A percentile compares a stretch with the other conserved stretches of the same genome.
Conservation (phyloP, 2,888 invertebrate species). For the Epinotia bilunana region DNA sequence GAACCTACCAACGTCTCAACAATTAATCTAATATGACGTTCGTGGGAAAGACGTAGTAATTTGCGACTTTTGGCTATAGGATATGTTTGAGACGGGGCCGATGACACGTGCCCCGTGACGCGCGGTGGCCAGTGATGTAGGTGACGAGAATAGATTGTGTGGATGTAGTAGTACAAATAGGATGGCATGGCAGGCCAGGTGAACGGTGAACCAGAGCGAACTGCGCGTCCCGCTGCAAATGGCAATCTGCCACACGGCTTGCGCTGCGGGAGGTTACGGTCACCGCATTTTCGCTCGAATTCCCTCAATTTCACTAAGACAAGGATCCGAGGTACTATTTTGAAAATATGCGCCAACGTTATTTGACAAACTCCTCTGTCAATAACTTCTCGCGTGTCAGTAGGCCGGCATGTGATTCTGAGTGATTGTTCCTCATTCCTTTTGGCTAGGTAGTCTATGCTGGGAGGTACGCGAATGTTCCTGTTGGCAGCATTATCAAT, state of each 20-base stretch:
- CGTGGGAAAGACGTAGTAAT: slow-evolving; percentile 33
- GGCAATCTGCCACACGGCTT: slow-evolving; percentile 56
- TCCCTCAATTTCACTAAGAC: neutral
- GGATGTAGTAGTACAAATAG: slow-evolving; percentile 52
- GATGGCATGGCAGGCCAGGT: slow-evolving; percentile 64
- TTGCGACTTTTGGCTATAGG: slow-evolving; percentile 53
- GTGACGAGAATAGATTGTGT: slow-evolving; percentile 65
- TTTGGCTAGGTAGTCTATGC: neutral
- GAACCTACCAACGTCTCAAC: slow-evolving; percentile 17
- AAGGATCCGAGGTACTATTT: neutral
- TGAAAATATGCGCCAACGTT: slow-evolving; percentile 10
- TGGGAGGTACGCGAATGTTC: slow-evolving; percentile 3
- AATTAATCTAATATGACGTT: slow-evolving; percentile 41
- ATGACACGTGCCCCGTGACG: slow-evolving; percentile 73
- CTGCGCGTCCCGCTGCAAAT: slow-evolving; percentile 52
- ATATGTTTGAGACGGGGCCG: slow-evolving; percentile 56
- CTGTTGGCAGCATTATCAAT: slow-evolving; percentile 16
- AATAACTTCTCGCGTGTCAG: slow-evolving; percentile 32
- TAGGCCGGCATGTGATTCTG: slow-evolving; percentile 30
- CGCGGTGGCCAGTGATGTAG: slow-evolving; percentile 70
- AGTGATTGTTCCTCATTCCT: slow-evolving; percentile 34
- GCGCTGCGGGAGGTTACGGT: slow-evolving; percentile 59
- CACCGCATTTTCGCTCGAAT: slow-evolving; percentile 48
- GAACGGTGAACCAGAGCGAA: slow-evolving; percentile 57
- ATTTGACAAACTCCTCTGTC: slow-evolving; percentile 14